phyloP scores from a whole-genome alignment of 2,113 vertebrate genomes.

The Psammodynastes pulverulentus region DNA sequence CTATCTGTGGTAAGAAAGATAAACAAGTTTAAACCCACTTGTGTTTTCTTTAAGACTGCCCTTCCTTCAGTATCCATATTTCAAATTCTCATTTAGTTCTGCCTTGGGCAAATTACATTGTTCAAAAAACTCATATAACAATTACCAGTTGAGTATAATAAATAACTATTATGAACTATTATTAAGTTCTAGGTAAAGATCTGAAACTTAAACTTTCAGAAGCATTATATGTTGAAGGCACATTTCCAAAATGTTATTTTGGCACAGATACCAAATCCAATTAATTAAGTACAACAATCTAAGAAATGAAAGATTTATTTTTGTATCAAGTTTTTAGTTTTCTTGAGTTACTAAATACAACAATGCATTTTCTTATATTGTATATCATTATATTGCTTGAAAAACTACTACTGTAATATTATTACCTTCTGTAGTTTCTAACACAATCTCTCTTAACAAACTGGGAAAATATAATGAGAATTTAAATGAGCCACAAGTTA shows the following conservation, averaged over 20 bases:
- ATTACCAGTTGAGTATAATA: background rate
- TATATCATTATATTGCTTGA: background rate
- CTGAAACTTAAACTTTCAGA: background rate
- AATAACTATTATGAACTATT: background rate
- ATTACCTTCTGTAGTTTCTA: background rate
- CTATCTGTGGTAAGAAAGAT: background rate
- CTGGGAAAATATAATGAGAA: background rate
- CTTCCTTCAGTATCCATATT: background rate
- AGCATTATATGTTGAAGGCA: background rate
- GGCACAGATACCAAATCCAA: background rate
- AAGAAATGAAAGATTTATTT: background rate
- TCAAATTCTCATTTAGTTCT: background rate
- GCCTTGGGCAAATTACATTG: background rate
- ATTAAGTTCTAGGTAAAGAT: background rate
- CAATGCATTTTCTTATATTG: background rate
- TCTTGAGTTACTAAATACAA: background rate
- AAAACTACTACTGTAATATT: background rate
- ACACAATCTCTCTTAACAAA: background rate
- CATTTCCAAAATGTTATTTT: background rate
- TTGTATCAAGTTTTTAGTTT: background rate
- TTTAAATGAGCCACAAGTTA: background rate
- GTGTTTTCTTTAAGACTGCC: background rate
- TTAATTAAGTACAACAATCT: background rate
- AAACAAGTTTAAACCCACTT: background rate
- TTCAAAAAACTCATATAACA: background rate